Base-by-base conservation (phyloP, 2,888 invertebrate species). In the Agrochola lychnidis region DNA sequence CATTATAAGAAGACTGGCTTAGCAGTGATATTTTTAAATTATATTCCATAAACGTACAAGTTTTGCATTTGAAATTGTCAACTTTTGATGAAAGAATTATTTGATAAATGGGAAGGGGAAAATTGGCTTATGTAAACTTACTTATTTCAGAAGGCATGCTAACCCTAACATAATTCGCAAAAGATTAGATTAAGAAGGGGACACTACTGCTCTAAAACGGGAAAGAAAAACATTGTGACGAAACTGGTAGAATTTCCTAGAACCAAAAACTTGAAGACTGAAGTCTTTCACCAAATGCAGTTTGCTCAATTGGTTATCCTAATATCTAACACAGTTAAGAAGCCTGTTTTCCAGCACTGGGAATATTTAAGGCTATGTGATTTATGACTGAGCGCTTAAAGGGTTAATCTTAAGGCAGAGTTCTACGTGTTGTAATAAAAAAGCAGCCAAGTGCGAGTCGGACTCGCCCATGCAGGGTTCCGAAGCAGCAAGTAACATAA, bases 11-110 rank as follows among this genome's bases (percentile, higher is more conserved):
- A 76, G 36, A 70, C 61, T 59, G 2, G 30, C 22, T 42, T 45
- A 68, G 22, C 12, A 19, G 16, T 57, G 45, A 36, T 61, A 0
- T 25, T 73, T 78, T 63, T 56, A 70, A 75, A 68, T 78, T 36
- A 56, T 9, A 69, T 76, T 68, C 72, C 16, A 72, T 70, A 71
- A 77, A 62, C 71, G 76, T 74, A 80, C 78, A 36, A 19, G 70
- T 48, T 73, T 70, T 69, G 76, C 76, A 84, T 84, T 73, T 59
- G 30, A 6, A 57, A 56, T 68, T 68, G 2, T 2, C 0, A 62
- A 10, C 22, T 66, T 48, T 53, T 53, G 14, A 10, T 70, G 36
- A 40, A 36, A 70, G 4, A 59, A 53, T 57, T n/a, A 36, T 61
- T 25, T 56, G n/a, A 22, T 40, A 36, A 5, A 56, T 40, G 10